Evolutionary conservation across 2,797 vertebrate genomes (phyloP), one percentile per base, ranked within the genome.

Genomic region (Eutrigla gurnardus): DNA sequence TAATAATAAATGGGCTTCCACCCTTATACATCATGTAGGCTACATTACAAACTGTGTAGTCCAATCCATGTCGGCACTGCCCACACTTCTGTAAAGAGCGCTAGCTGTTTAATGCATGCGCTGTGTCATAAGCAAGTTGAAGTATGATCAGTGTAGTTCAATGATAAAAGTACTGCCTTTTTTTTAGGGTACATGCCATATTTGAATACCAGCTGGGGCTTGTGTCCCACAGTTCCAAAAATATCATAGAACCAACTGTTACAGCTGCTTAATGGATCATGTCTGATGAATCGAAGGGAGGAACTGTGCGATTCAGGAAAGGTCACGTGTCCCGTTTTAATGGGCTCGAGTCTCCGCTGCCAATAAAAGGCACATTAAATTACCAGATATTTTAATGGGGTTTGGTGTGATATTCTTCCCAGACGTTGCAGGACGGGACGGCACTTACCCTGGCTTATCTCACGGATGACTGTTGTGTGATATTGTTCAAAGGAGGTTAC

Each of bases 401-500:
- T 75, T 86, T 65, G 78, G 67, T 67, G 72, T 68, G 76, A 80
- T 75, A 77, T 75, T 83, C 69, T 57, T 71, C 35, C 57, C 50
- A 52, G 65, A 70, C 60, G 72, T 70, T 33, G 73, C 46, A 45
- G 80, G 80, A 83, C 76, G 75, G 63, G 61, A 37, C 36, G 49
- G 35, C 70, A 70, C 73, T 87, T 78, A 75, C 75, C 42, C 67
- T 33, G 69, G 69, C 73, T 80, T 80, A 81, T 86, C 81, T 88
- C 76, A 70, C 57, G 62, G 69, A 81, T 77, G 80, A 77, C 75
- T 86, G 64, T 81, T 81, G 67, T 79, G 82, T 78, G 81, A 82
- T 85, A 76, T 81, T 80, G 80, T 78, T 87, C 75, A 77, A 76
- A 86, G 86, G 78, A 89, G 79, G 83, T 82, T 89, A 76, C 80